Conservation (phyloP, 1,140 invertebrate genomes). For the Chrysopa pallens region DNA sequence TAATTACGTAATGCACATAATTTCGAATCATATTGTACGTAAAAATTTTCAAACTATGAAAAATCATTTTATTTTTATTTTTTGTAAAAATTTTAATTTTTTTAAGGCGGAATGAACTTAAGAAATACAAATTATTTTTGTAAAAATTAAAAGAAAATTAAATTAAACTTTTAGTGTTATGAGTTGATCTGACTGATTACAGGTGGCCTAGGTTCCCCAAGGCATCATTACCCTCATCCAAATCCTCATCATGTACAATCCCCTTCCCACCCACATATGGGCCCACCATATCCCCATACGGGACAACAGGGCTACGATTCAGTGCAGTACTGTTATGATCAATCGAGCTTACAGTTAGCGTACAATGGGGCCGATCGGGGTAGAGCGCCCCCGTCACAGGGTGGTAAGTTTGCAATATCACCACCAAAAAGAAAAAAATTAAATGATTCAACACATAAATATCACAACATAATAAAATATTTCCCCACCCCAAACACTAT, state of each 20-base stretch:
- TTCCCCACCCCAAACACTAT: no score
- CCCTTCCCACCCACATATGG: constrained; percentile 17
- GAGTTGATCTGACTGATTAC: constrained; percentile 27
- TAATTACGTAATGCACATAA: no score
- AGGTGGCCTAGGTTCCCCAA: constrained; percentile 37
- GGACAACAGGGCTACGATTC: constrained; percentile 23
- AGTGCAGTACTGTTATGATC: constrained; percentile 38
- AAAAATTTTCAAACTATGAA: no score
- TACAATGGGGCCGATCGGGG: constrained; percentile 28
- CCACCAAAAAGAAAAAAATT: constrained; percentile 2
- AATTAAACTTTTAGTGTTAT: constrained; percentile 13
- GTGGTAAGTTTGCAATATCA: constrained; percentile 31
- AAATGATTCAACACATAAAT: no score
- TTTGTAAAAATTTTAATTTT: no score
- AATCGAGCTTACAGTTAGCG: constrained; percentile 32
- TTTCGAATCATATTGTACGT: no score
- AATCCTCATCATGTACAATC: constrained; percentile 19
- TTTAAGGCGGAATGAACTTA: no score
- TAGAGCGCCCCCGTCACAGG: constrained; percentile 30
- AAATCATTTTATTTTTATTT: no score
- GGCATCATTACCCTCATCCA: constrained; percentile 23
- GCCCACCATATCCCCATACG: constrained; percentile 14
- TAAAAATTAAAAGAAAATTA: background rate
- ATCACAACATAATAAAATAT: no score
- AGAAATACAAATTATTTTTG: no score